Evolutionary conservation across 2,888 invertebrate genomes (phyloP).

Genomic region (Drosophila eohydei): DNA sequence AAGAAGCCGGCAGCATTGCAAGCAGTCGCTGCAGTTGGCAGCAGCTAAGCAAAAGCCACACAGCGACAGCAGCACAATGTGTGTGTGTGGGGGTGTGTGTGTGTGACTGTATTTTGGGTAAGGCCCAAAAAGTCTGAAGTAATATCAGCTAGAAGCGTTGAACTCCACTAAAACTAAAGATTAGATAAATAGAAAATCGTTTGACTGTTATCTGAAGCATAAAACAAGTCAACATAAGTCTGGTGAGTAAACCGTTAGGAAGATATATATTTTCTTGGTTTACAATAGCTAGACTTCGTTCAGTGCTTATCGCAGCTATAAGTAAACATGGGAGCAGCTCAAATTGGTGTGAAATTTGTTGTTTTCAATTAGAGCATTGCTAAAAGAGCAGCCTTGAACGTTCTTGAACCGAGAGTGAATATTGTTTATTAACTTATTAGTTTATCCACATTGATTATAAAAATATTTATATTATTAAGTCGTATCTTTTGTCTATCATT

Average conservation of each 20-base stretch:
- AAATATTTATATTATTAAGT: too few species aligned
- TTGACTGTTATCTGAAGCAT: neutral
- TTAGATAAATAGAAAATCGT: too few species aligned
- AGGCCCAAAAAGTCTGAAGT: neutral
- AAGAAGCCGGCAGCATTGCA: constrained; percentile 10
- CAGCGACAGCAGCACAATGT: neutral
- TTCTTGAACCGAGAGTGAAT: too few species aligned
- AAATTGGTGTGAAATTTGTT: neutral
- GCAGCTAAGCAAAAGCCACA: constrained; percentile 66
- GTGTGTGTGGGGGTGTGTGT: neutral
- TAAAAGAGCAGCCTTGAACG: too few species aligned
- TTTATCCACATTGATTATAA: too few species aligned
- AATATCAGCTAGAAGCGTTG: too few species aligned
- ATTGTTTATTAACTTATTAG: too few species aligned
- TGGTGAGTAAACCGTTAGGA: neutral
- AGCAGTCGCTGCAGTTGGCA: constrained; percentile 62
- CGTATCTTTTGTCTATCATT: too few species aligned
- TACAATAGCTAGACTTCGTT: neutral
- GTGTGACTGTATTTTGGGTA: neutral
- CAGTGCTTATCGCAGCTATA: neutral
- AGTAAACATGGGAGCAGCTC: neutral
- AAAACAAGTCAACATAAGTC: neutral
- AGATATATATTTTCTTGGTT: neutral
- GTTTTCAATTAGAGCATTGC: too few species aligned
- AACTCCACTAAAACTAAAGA: too few species aligned